Base-by-base conservation (phyloP, 2,797 vertebrate genomes). In the Alosa sapidissima region DNA sequence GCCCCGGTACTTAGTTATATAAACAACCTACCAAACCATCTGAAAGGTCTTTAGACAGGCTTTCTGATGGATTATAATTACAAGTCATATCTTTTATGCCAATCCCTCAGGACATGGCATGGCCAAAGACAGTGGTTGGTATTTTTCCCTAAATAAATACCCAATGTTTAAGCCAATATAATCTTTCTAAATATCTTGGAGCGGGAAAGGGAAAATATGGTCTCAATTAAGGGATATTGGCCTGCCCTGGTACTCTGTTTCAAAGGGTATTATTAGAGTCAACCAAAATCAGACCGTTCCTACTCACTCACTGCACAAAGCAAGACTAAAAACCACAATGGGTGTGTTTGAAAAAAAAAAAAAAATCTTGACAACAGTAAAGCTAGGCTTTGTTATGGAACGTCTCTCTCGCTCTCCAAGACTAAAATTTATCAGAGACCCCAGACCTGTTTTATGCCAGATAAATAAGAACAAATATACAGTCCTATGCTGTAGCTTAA, bases 181-280 rank as follows among this genome's bases (percentile, higher is more conserved):
- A 85, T 87, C 52, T 60, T 49, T 81, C 85, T 87, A 82, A 84
- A 85, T 68, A 60, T 88, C 86, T 88, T 91, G 85, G 85, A 83
- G 47, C 28, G 81, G 49, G 68, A 87, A 87, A 83, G 65, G 24
- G 85, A 82, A 88, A 88, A 88, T 89, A 83, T 90, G 89, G 72
- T 89, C 87, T 89, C 87, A 86, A 88, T 90, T 87, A 89, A 87
- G 33, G 87, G 83, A 83, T 86, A 88, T 86, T 87, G 54, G 87
- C 83, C 0, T 78, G 2, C 58, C 52, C 14, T 47, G 68, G 36
- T 87, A 58, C 72, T 85, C 51, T 78, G 52, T 86, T 88, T 81
- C 65, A 58, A 85, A 83, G 87, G 84, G 85, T 88, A 82, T 88
- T 45, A 89, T 90, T 90, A 89, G 81, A 84, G 68, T 84, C 84